These are phyloP conservation scores for Eucriotettix oculatus DNA, from an alignment of 2,888 invertebrate species.

Conservation along the genomic window DNA sequence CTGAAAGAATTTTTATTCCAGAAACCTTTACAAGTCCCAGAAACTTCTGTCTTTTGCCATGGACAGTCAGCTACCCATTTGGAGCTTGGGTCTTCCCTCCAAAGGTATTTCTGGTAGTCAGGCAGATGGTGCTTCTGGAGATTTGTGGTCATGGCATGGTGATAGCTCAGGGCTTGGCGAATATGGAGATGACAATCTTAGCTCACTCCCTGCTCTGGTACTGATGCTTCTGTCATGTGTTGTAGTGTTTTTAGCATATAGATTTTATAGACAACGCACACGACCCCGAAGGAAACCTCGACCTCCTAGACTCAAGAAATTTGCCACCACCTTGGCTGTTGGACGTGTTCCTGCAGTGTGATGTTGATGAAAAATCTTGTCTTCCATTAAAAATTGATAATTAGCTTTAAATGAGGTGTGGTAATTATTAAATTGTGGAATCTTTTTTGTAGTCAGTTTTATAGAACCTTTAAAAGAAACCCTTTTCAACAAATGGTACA, in stretches of 20 bases:
- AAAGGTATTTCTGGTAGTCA: constrained; percentile 12
- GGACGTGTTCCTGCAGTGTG: constrained; percentile 14
- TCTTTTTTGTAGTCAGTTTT: too few species aligned
- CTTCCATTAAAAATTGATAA: background rate
- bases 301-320: constrained; percentile 14
- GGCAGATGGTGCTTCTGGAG: constrained; percentile 13
- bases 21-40: constrained; percentile 61
- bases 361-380: background rate
- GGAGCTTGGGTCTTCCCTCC: constrained; percentile 11
- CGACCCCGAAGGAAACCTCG: constrained; percentile 26
- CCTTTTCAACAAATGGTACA: too few species aligned
- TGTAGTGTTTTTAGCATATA: constrained; percentile 23
- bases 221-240: constrained; percentile 23
- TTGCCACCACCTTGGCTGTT: constrained; percentile 10
- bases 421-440: too few species aligned
- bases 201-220: constrained; percentile 23
- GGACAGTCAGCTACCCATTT: constrained; percentile 17
- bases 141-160: constrained; percentile 29
- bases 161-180: constrained; percentile 37
- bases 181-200: constrained; percentile 27
- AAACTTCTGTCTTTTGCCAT: constrained; percentile 46
- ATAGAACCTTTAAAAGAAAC: too few species aligned
- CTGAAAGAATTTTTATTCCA: constrained; percentile 21
- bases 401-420: too few species aligned
- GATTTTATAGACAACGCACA: constrained; percentile 25